phyloP scores from a whole-genome alignment of 2,797 vertebrate species.

The Holocentrus rufus region DNA sequence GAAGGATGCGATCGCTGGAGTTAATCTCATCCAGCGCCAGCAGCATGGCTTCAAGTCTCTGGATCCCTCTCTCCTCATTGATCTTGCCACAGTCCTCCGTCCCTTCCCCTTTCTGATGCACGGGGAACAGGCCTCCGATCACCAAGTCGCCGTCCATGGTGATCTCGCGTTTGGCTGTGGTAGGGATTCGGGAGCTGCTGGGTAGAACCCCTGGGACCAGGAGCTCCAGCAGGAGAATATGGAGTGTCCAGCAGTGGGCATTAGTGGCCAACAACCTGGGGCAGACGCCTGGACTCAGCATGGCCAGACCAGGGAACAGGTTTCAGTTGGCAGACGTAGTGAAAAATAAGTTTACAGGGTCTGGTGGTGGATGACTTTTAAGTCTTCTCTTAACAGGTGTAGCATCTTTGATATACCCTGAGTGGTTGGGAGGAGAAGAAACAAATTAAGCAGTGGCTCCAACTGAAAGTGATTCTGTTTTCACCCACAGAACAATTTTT shows the following conservation, averaged over 20 bases:
- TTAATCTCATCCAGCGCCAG: conserved; percentile 97
- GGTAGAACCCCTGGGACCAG: conserved; percentile 72
- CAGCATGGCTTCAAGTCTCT: conserved; percentile 98
- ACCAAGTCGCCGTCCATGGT: conserved; percentile 93
- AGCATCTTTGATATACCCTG: conserved; percentile 70
- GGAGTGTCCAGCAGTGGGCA: conserved; percentile 71
- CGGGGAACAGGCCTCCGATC: conserved; percentile 94
- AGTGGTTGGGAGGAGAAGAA: conserved; percentile 33
- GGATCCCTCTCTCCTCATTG: conserved; percentile 94
- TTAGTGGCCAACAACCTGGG: conserved; percentile 69
- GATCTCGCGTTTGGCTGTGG: conserved; percentile 88
- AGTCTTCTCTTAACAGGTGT: conserved; percentile 45
- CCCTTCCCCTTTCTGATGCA: conserved; percentile 94
- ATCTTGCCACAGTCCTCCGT: conserved; percentile 93
- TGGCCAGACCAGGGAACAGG: conserved; percentile 54
- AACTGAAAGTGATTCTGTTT: background rate
- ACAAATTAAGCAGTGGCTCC: background rate
- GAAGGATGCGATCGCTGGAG: conserved; percentile 88
- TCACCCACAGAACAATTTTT: background rate
- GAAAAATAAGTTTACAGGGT: conserved; percentile 57
- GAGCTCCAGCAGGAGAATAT: conserved; percentile 78
- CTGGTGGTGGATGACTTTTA: conserved; percentile 53
- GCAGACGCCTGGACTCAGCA: conserved; percentile 56
- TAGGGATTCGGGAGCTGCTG: conserved; percentile 73
- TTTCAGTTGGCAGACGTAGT: conserved; percentile 45